Conservation (phyloP, 2,797 vertebrate genomes). For the Acipenser ruthenus region DNA sequence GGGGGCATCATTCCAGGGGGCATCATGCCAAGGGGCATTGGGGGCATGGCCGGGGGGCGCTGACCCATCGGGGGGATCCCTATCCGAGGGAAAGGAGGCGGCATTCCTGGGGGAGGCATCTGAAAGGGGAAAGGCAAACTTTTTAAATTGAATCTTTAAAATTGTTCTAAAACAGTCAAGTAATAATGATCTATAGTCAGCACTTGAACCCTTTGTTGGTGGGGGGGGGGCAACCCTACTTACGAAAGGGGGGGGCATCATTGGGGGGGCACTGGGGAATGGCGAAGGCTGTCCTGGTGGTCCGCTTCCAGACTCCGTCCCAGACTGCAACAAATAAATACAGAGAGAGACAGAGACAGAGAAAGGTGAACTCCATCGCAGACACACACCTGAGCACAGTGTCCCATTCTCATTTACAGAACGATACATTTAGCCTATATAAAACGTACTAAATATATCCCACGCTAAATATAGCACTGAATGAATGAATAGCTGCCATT, state of each 20-base stretch:
- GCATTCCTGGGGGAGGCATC: slow-evolving; percentile 56
- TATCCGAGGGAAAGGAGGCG: slow-evolving; percentile 55
- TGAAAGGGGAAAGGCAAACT: slow-evolving; percentile 25
- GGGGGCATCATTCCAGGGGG: slow-evolving; percentile 52
- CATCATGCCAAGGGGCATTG: slow-evolving; percentile 54
- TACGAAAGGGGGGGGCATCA: slow-evolving; percentile 62
- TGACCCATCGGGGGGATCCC: slow-evolving; percentile 52
- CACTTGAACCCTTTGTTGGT: no score
- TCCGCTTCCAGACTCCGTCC: slow-evolving; percentile 55
- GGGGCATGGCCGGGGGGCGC: slow-evolving; percentile 51
- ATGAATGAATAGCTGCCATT: no score
- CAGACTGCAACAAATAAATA: slow-evolving; percentile 43
- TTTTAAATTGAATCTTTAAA: no score
- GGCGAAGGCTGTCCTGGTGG: slow-evolving; percentile 50
- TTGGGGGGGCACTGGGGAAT: slow-evolving; percentile 51
- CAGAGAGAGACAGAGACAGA: no score
- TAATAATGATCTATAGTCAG: no score
- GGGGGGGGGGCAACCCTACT: slow-evolving; percentile 24
- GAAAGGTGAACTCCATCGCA: no score
- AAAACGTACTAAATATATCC: no score
- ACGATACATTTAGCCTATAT: no score
- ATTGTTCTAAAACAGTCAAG: no score
- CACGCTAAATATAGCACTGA: no score
- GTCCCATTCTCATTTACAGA: no score
- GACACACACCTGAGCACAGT: no score